Evolutionary conservation across 2,797 vertebrate genomes (phyloP), one percentile per base, ranked within the genome.

Genomic region (Geotrypetes seraphini): DNA sequence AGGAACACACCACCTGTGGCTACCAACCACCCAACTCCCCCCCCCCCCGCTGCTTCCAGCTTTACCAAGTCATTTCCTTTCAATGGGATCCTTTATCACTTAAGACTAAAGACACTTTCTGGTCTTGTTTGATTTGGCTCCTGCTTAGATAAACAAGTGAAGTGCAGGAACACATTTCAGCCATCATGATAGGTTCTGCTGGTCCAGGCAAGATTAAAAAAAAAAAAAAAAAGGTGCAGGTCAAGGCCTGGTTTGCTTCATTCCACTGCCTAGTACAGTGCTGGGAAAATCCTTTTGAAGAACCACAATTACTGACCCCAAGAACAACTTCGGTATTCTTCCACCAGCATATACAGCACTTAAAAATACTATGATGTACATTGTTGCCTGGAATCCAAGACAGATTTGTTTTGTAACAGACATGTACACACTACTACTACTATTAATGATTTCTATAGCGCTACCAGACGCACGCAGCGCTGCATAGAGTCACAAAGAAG

Each of bases 171-270:
- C 25, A 31, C 53, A 60, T 49, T 31, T 36, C 19, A 12, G 28
- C 55, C 52, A 66, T 58, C 50, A 36, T 43, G 53, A 66, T 44
- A 32, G 26, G 43, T 43, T 4, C 43, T 26, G 50, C 3, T 60
- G 65, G 69, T 53, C 7, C 57, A 40, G n/a, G 44, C 22, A 28
- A 24, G 62, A 65, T 64, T 61, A 62, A 69, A 57, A n/a, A n/a
- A n/a, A n/a, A n/a, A n/a, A n/a, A n/a, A n/a, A n/a, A n/a, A 35
- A 52, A 22, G 53, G 10, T 64, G 45, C 57, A 62, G 55, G 57
- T 62, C 57, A 32, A 43, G 46, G 31, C 62, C 68, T 71, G 65
- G 18, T 58, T 71, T 66, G n/a, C 32, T 46, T 71, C 68, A 69
- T 53, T 56, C 31, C 42, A 52, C 25, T 47, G 56, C 36, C 31